phyloP scores from a whole-genome alignment of 2,113 vertebrate genomes.

The Oxygymnocypris stewartii region DNA sequence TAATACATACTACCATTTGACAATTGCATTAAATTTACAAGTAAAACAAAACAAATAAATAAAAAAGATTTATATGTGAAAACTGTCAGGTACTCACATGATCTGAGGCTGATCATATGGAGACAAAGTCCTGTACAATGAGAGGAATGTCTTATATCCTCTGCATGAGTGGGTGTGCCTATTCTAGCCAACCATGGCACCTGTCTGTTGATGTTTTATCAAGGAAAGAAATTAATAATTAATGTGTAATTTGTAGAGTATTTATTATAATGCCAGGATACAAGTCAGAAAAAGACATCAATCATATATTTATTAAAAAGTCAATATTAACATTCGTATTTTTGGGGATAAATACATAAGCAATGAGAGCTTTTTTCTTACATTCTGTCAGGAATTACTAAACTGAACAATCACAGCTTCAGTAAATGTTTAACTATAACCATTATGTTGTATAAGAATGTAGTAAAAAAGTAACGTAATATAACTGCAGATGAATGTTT shows the following conservation, averaged over 20 bases:
- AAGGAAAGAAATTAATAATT: not conserved
- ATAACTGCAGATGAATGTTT: too few species aligned
- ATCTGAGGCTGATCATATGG: constrained; percentile 50
- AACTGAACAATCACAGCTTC: not conserved
- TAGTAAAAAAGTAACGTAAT: not conserved
- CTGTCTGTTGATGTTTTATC: constrained; percentile 51
- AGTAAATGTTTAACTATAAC: constrained; percentile 38
- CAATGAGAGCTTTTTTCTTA: not conserved
- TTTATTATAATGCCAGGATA: not conserved
- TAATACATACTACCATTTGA: not conserved
- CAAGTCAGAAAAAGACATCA: not conserved
- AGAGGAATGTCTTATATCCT: constrained; percentile 10
- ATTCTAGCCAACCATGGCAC: constrained; percentile 56
- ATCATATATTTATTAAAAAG: not conserved
- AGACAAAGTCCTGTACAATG: not conserved
- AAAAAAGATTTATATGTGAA: not conserved
- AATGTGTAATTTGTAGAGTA: not conserved
- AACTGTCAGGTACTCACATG: constrained; percentile 65
- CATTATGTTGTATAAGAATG: not conserved
- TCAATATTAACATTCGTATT: too few species aligned
- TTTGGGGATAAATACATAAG: not conserved
- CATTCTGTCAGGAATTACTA: not conserved
- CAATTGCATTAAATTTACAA: not conserved
- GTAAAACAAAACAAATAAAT: not conserved
- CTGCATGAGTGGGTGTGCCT: constrained; percentile 60